Evolutionary conservation across 2,113 vertebrate species (phyloP).

Genomic region (Heterocephalus glaber): DNA sequence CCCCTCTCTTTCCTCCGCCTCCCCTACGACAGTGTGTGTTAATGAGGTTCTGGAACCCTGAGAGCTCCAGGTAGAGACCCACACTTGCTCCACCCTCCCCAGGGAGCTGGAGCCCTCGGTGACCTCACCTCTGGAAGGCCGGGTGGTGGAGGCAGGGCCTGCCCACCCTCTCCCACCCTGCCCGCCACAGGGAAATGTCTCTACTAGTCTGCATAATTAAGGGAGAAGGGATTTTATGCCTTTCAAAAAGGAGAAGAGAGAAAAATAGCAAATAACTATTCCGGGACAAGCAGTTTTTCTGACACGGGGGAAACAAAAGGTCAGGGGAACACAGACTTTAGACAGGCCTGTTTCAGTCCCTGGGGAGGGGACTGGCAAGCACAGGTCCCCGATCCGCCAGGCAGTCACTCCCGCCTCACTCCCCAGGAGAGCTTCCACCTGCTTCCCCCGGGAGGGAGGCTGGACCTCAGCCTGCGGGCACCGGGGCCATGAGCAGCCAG

Average conservation of each 20-base stretch:
- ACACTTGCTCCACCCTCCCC: conserved; percentile 50
- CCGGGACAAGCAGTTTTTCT: conserved; percentile 43
- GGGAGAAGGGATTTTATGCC: conserved; percentile 67
- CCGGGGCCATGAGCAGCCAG: too few species aligned
- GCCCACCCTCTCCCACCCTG: not conserved
- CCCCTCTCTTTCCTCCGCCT: not conserved
- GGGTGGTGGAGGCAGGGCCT: not conserved
- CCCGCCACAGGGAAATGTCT: conserved; percentile 69
- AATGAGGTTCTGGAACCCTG: conserved; percentile 66
- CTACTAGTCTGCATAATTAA: conserved; percentile 74
- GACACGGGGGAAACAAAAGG: conserved; percentile 58
- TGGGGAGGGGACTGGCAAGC: conserved; percentile 52
- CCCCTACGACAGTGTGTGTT: not conserved
- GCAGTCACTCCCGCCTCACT: too few species aligned
- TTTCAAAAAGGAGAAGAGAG: conserved; percentile 62
- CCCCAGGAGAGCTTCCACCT: not conserved
- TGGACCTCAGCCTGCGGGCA: too few species aligned
- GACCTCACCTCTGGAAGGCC: conserved; percentile 72
- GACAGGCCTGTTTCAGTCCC: conserved; percentile 69
- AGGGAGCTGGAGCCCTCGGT: conserved; percentile 65
- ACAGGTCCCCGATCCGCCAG: too few species aligned
- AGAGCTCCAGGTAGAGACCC: conserved; percentile 72
- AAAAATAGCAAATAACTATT: conserved; percentile 50
- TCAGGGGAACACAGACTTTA: not conserved
- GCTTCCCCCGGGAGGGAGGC: conserved; percentile 60